Percentiles rank a stretch among this genome's conserved stretches.
Evolutionary conservation across 2,797 vertebrate species (phyloP).

Genomic region (Diglossa cyanea): DNA sequence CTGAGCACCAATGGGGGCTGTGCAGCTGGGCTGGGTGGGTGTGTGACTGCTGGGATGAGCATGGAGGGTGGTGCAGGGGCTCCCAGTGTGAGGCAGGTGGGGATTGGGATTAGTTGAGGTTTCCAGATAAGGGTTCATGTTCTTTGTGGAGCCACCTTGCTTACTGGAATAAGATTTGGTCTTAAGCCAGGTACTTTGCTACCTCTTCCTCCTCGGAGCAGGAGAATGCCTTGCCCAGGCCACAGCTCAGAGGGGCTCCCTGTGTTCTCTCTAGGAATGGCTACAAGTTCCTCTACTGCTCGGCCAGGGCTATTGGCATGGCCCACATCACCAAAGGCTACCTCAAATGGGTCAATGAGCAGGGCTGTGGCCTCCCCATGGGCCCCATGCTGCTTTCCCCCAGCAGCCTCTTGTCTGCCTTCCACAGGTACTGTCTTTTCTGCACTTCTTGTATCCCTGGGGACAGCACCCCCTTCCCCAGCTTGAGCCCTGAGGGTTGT

Average conservation of each 20-base stretch:
- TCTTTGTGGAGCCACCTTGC: background rate
- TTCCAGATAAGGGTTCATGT: rapidly evolving
- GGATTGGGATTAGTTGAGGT: rapidly evolving
- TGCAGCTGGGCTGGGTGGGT: background rate
- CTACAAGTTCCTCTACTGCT: conserved; percentile 97
- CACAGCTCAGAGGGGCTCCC: background rate
- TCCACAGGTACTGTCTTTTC: conserved; percentile 85
- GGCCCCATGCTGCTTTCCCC: conserved; percentile 93
- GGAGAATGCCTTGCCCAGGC: background rate
- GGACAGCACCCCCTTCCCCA: background rate
- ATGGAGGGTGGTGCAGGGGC: background rate
- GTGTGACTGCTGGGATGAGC: background rate
- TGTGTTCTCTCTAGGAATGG: conserved; percentile 83
- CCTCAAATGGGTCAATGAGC: conserved; percentile 89
- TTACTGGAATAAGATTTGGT: background rate
- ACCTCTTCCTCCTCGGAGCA: rapidly evolving
- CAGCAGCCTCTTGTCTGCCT: conserved; percentile 93
- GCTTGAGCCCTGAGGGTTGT: background rate
- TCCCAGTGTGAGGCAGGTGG: background rate
- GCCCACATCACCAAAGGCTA: conserved; percentile 92
- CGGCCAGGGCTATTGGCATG: conserved; percentile 92
- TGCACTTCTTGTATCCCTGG: background rate
- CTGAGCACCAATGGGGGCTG: background rate
- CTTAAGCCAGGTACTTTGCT: rapidly evolving
- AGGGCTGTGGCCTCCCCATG: conserved; percentile 87